Conservation (phyloP, 2,113 vertebrate genomes). For the Seriola rivoliana region DNA sequence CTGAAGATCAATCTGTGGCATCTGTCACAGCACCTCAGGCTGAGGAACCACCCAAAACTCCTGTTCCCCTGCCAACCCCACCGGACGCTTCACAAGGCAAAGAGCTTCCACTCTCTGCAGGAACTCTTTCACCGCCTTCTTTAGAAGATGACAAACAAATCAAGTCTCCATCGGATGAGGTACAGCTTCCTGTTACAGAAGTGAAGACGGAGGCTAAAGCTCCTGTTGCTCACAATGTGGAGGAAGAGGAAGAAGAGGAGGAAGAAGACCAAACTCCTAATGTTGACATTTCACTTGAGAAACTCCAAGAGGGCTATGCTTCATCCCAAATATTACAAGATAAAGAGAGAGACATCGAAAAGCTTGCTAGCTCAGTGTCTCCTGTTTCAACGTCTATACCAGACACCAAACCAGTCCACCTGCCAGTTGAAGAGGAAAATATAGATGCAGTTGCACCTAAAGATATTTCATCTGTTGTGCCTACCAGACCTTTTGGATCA, state of each 20-base stretch:
- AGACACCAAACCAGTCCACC: conserved; percentile 70
- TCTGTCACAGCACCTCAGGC: conserved; percentile 91
- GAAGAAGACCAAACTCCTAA: conserved; percentile 87
- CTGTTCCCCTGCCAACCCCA: conserved; percentile 84
- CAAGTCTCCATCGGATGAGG: conserved; percentile 92
- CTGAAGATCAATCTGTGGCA: conserved; percentile 94
- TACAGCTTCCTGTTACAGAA: conserved; percentile 83
- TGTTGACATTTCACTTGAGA: conserved; percentile 86
- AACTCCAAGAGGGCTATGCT: conserved; percentile 85
- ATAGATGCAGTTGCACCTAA: conserved; percentile 59
- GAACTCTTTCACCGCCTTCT: conserved; percentile 94
- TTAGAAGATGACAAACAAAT: conserved; percentile 95
- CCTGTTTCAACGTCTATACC: conserved; percentile 49
- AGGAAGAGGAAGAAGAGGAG: conserved; percentile 87
- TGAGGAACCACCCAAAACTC: conserved; percentile 91
- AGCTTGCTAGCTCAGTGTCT: conserved; percentile 42
- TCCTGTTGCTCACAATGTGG: conserved; percentile 75
- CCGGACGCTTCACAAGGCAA: conserved; percentile 89
- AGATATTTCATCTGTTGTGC: conserved; percentile 62
- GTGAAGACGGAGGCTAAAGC: conserved; percentile 76
- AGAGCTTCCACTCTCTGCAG: conserved; percentile 91
- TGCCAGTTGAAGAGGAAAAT: conserved; percentile 70
- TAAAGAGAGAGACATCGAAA: conserved; percentile 62
- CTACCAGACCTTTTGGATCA: conserved; percentile 76
- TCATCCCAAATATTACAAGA: conserved; percentile 70